Conservation (phyloP, 2,888 invertebrate species). For the Unio delphinus region DNA sequence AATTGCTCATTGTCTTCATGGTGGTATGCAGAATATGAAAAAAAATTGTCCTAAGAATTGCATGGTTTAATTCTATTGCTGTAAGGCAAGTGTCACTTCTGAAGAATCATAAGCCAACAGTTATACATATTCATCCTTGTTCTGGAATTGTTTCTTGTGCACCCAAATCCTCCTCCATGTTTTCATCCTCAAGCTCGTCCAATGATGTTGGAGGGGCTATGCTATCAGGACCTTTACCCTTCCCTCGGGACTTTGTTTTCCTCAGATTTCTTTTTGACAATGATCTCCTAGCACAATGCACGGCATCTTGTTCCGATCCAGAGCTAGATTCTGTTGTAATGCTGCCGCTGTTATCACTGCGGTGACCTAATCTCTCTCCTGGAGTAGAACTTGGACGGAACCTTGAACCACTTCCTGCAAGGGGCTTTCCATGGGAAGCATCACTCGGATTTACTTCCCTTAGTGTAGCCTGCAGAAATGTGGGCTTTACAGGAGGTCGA, state of each 20-base stretch:
- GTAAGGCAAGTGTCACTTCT: no score
- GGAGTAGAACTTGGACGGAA: conserved; percentile 21
- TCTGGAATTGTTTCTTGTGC: no score
- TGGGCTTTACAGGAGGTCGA: conserved; percentile 55
- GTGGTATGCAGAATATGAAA: no score
- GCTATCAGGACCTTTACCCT: conserved; percentile 63
- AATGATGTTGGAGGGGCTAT: conserved; percentile 49
- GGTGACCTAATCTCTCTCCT: conserved; percentile 13
- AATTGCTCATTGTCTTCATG: no score
- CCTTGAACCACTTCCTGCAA: conserved; percentile 13
- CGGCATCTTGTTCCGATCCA: conserved; percentile 59
- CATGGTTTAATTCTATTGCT: no score
- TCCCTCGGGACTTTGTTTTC: conserved; percentile 66
- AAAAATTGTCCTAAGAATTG: no score
- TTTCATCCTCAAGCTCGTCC: conserved; percentile 50
- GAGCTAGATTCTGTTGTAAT: conserved; percentile 56
- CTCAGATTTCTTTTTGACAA: conserved; percentile 56
- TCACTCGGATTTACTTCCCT: conserved; percentile 39
- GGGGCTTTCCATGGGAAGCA: conserved; percentile 12
- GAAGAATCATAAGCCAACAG: no score
- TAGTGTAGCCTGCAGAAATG: conserved; percentile 40
- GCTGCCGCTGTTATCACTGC: conserved; percentile 34
- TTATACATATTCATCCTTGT: no score
- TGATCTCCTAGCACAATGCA: conserved; percentile 36
- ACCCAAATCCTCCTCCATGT: conserved; percentile 12